Evolutionary conservation across 2,797 vertebrate genomes (phyloP), one percentile per base, ranked within the genome.

Genomic region (Acestrorhynchus altus): DNA sequence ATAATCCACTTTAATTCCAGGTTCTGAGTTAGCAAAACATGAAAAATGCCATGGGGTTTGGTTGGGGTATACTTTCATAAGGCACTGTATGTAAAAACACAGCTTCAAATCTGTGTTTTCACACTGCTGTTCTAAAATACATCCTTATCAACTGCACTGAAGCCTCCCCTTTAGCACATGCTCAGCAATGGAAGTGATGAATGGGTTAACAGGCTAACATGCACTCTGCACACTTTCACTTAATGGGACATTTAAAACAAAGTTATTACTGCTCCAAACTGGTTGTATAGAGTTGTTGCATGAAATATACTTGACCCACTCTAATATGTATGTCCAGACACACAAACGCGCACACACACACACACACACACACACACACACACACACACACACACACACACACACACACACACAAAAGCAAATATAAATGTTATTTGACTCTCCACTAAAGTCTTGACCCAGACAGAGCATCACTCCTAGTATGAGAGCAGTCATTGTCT

Each of bases 401-500:
- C 47, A 76, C 42, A 63, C 26, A 47, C 68, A 66, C 64, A 63
- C 40, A 79, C 71, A 81, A 77, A 81, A 74, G 72, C 72, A 84
- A 82, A 80, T 76, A 80, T 74, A 80, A 72, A 79, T 77, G 77
- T 87, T 83, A 68, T 85, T 86, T 78, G 82, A 83, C 80, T 81
- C 78, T 82, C 77, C 35, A 78, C 65, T 72, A 65, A 85, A 74
- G 71, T 83, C 77, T 85, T 78, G 83, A 83, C 85, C 83, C 64
- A 73, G 73, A 82, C 66, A 73, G 67, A 83, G 63, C 83, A 80
- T 83, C 77, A 85, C 71, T 79, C 69, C 70, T 78, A 67, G 72
- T 56, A 80, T 83, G 77, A 84, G 84, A 83, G 81, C 77, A 31
- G 74, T 81, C 81, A 85, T 82, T 84, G 83, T 86, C 76, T 78